Evolutionary conservation across 2,797 vertebrate species (phyloP).

Genomic region (Babyrousa celebensis): DNA sequence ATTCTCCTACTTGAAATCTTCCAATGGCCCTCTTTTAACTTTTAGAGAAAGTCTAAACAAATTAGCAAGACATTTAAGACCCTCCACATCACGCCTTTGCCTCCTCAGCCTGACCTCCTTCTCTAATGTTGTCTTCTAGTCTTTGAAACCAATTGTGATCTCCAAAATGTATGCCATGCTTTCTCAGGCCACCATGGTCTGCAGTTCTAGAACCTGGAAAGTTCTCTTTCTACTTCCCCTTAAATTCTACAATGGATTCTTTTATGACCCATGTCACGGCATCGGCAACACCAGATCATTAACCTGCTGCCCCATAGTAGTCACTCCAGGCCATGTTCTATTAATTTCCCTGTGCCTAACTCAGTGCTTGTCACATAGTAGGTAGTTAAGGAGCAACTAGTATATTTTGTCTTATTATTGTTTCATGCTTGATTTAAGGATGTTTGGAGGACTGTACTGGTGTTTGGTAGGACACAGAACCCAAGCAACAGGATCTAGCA

Average conservation of each 20-base stretch:
- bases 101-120: not conserved
- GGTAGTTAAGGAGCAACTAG: not conserved
- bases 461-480: constrained; percentile 65
- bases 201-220: not conserved
- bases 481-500: constrained; percentile 58
- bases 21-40: not conserved
- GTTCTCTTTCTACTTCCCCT: not conserved
- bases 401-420: constrained; percentile 6
- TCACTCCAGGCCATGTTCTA: not conserved
- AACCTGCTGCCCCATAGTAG: no score
- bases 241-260: not conserved
- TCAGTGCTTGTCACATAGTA: not conserved
- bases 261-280: not conserved
- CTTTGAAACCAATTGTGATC: constrained; percentile 37
- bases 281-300: no score
- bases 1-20: constrained; percentile 19
- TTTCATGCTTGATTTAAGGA: constrained; percentile 37
- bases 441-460: not conserved
- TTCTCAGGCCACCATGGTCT: not conserved
- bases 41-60: not conserved
- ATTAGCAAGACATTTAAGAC: constrained; percentile 25
- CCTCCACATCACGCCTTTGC: not conserved
- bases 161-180: not conserved
- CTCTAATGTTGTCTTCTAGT: not conserved
- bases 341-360: constrained; percentile 6